phyloP scores from a whole-genome alignment of 2,113 vertebrate genomes.

The Oryzias javanicus region DNA sequence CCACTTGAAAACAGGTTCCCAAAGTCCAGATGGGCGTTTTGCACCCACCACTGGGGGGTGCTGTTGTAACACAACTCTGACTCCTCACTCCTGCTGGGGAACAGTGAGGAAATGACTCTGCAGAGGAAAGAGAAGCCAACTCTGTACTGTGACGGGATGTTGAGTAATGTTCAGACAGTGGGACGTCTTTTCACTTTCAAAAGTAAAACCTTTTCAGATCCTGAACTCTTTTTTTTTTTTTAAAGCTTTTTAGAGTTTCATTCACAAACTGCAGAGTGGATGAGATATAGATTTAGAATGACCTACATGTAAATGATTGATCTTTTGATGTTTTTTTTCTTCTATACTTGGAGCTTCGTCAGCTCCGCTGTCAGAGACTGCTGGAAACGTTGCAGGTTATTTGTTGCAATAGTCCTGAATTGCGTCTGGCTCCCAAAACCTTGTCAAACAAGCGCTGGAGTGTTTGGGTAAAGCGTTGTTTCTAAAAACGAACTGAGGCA shows the following conservation, averaged over 20 bases:
- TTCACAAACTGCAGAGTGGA: no score
- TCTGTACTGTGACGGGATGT: no score
- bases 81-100: constrained; percentile 2
- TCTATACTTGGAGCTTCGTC: constrained; percentile 1
- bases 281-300: no score
- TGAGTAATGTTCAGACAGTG: no score
- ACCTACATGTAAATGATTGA: no score
- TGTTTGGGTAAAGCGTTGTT: constrained; percentile 22
- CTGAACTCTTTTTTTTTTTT: no score
- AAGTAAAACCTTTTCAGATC: no score
- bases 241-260: no score
- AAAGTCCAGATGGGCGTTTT: neutral
- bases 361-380: constrained; percentile 6
- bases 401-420: constrained; percentile 21
- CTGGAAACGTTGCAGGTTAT: constrained; percentile 33
- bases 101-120: neutral
- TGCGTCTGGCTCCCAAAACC: neutral
- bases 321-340: no score
- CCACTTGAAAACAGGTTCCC: no score
- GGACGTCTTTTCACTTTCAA: no score
- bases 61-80: constrained; percentile 50
- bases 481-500: constrained; percentile 16
- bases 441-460: constrained; percentile 24
- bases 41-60: constrained; percentile 48
- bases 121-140: neutral